Base-by-base conservation (phyloP, 2,113 vertebrate genomes). In the Cephalopterus ornatus region DNA sequence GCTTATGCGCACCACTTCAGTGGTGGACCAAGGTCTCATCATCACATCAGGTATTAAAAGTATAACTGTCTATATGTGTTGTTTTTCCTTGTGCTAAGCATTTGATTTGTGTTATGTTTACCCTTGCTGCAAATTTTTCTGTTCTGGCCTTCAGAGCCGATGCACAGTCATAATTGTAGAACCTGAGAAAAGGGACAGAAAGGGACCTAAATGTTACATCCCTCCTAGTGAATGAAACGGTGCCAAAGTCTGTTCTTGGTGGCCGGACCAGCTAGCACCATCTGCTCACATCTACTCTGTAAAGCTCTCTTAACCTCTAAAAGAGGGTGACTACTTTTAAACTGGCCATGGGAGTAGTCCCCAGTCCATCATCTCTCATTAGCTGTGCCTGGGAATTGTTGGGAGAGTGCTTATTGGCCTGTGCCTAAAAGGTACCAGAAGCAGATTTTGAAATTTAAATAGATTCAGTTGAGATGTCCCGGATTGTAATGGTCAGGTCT, bases 221-320 rank as follows among this genome's bases (percentile, higher is more conserved):
- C 18, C 14, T 52, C 30, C 47, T 68, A 30, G 27, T 27, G 65
- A 50, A 30, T 0, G 6, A 65, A 75, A 71, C 0, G 0, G 12
- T 65, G 35, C 37, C 35, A 5, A 59, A 46, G 12, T 39, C 44
- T 0, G 0, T 85, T 74, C 24, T 58, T 66, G 47, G 23, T 14
- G 16, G 42, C 30, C 47, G 55, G 78, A 71, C 39, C 47, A 82
- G 39, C 47, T 55, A 14, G 35, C 14, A 55, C 39, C 14, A 16
- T 63, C 65, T 82, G 33, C 35, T 88, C 17, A 15, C 24, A 46
- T 35, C 85, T 81, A 4, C 62, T 61, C 52, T 55, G 1, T 41
- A 26, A 66, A 85, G 41, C 24, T 73, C 18, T 52, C 3, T 77
- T 44, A 49, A 67, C 21, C 55, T 90, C 70, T 77, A n/a, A 63